A percentile compares a stretch with the other conserved stretches of the same genome.
These are phyloP conservation scores for Agelastica alni DNA, from an alignment of 2,888 invertebrate species.

Conservation along the genomic window DNA sequence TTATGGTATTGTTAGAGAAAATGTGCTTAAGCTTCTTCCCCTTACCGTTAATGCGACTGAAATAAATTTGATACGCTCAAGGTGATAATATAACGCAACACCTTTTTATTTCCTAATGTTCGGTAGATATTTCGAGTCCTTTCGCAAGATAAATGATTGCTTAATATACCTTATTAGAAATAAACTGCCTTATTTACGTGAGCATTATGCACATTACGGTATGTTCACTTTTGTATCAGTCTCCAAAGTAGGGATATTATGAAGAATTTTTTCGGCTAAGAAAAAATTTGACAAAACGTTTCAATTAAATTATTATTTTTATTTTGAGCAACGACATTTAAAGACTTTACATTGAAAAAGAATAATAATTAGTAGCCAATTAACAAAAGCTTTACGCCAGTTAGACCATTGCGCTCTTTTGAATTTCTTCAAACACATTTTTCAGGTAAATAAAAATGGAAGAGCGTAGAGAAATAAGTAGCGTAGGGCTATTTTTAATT, in stretches of 20 bases:
- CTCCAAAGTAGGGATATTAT: background rate
- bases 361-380: too few species aligned
- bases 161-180: slow-evolving; percentile 4
- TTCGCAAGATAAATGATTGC: background rate
- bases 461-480: too few species aligned
- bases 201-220: background rate
- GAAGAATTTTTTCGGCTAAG: too few species aligned
- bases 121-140: background rate
- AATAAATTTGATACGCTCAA: slow-evolving; percentile 4
- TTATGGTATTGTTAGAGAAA: slow-evolving; percentile 50
- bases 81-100: slow-evolving; percentile 7
- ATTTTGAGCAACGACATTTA: too few species aligned
- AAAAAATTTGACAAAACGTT: too few species aligned
- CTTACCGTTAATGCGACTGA: slow-evolving; percentile 9
- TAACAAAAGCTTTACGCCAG: too few species aligned
- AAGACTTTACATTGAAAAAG: too few species aligned
- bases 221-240: background rate
- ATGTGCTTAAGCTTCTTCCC: slow-evolving; percentile 40
- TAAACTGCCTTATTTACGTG: background rate
- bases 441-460: too few species aligned
- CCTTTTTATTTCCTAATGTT: slow-evolving; percentile 14
- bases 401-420: too few species aligned
- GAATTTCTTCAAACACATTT: too few species aligned
- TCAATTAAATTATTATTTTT: too few species aligned
- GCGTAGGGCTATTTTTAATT: too few species aligned